Conservation (phyloP, 2,113 vertebrate species). For the Lichenostomus cassidix region DNA sequence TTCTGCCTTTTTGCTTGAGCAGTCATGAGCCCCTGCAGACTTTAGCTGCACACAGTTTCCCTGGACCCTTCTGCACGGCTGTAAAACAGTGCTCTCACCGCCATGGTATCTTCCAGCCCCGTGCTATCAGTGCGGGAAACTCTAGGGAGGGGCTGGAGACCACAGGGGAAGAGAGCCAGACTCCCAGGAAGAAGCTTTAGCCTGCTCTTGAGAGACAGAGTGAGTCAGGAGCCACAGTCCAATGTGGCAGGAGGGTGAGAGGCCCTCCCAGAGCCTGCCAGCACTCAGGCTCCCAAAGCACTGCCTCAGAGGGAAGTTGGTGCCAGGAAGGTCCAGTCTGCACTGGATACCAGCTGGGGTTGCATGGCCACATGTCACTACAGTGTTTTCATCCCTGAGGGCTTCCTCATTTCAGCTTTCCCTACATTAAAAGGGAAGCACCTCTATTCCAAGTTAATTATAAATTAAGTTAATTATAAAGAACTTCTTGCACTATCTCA, state of each 20-base stretch:
- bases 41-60: background rate
- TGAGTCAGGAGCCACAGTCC: background rate
- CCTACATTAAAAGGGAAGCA: background rate
- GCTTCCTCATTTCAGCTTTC: background rate
- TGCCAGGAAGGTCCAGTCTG: background rate
- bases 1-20: background rate
- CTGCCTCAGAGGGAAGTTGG: background rate
- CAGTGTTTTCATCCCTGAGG: background rate
- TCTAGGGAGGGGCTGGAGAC: background rate
- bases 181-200: background rate
- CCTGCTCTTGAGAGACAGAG: too few species aligned
- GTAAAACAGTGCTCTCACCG: background rate
- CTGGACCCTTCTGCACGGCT: background rate
- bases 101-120: background rate
- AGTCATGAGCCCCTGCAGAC: background rate
- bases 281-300: background rate
- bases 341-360: background rate
- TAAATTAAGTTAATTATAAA: constrained; percentile 32
- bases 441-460: constrained; percentile 13
- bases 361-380: background rate
- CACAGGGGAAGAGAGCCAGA: accelerated
- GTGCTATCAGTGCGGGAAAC: accelerated
- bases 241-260: background rate
- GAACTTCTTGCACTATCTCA: background rate
- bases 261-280: background rate